phyloP scores from a whole-genome alignment of 2,113 vertebrate genomes.

The Chaetops frenatus region DNA sequence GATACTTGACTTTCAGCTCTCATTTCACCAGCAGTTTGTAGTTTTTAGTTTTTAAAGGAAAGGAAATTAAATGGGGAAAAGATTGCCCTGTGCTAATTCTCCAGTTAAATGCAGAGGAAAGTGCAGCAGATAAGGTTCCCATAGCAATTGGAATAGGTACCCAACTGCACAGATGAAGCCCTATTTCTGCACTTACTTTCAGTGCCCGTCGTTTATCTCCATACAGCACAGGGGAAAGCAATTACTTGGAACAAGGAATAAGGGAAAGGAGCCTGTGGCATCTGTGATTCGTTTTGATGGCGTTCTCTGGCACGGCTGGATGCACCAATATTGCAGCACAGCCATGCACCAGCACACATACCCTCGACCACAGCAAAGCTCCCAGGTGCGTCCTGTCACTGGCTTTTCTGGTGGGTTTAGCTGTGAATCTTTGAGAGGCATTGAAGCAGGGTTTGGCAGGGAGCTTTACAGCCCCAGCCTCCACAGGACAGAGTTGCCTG shows the following conservation, averaged over 20 bases:
- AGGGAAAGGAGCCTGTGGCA: background rate
- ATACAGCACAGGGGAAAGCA: background rate
- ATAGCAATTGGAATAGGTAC: conserved; percentile 23
- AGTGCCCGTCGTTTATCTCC: conserved; percentile 5
- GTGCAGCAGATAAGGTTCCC: conserved; percentile 44
- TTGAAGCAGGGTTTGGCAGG: background rate
- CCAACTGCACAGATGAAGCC: background rate
- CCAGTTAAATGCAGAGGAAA: background rate
- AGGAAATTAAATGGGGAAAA: background rate
- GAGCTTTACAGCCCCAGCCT: background rate
- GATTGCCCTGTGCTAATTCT: conserved; percentile 16
- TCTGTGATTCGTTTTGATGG: background rate
- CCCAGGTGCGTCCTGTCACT: background rate
- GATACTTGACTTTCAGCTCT: background rate
- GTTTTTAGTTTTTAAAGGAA: background rate
- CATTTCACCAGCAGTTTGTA: background rate
- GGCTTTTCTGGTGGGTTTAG: background rate
- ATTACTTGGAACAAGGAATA: conserved; percentile 20
- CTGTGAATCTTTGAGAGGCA: background rate
- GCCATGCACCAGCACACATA: rapidly evolving
- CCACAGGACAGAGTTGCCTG: background rate
- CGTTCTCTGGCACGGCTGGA: background rate
- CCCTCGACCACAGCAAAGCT: background rate
- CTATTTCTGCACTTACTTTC: background rate
- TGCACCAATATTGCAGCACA: background rate